These are phyloP conservation scores for Centropus bengalensis DNA, from an alignment of 2,113 vertebrate species.

Conservation along the genomic window DNA sequence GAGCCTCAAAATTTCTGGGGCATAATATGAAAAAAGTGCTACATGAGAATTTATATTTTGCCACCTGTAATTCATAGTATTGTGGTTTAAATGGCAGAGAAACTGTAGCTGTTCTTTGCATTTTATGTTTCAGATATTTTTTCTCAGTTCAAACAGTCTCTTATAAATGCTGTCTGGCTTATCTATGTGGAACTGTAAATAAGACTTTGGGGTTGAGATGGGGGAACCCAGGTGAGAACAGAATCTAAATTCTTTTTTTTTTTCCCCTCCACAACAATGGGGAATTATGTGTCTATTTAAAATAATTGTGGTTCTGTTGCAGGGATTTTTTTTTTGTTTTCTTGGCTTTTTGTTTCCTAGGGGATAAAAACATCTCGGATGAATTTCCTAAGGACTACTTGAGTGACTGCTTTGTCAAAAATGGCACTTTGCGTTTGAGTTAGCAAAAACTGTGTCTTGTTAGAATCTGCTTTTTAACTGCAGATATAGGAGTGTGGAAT, in stretches of 20 bases:
- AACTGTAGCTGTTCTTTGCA: neutral
- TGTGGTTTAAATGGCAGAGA: neutral
- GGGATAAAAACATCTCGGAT: accelerated
- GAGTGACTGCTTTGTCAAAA: neutral
- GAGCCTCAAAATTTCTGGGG: neutral
- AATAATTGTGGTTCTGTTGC: neutral
- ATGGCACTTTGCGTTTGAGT: neutral
- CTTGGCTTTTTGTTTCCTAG: neutral
- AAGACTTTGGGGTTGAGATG: neutral
- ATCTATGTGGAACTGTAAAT: neutral
- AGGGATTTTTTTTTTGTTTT: neutral
- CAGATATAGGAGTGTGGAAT: neutral
- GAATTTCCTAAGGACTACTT: neutral
- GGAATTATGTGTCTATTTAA: neutral
- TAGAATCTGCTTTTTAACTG: neutral
- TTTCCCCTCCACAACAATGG: neutral
- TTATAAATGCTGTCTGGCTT: neutral
- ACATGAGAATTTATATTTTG: neutral
- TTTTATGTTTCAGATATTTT: neutral
- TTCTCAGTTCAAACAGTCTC: neutral
- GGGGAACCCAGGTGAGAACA: neutral
- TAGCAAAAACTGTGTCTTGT: neutral
- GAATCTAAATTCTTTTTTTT: neutral
- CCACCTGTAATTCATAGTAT: neutral
- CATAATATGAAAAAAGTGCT: neutral